Evolutionary conservation across 2,888 invertebrate genomes (phyloP).

Genomic region (Lasioglossum villosulum): DNA sequence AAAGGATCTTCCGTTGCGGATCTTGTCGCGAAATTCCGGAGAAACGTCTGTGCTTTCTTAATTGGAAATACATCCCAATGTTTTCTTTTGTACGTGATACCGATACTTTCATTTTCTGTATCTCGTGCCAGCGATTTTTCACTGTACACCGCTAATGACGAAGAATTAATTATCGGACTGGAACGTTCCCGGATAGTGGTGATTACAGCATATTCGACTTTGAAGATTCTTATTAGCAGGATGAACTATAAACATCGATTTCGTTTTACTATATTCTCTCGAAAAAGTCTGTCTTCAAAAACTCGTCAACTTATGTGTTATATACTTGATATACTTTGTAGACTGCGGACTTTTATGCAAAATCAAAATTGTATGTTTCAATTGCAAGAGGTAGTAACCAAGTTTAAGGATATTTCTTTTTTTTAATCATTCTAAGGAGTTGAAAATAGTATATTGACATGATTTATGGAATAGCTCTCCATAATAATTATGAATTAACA

Average conservation of each 20-base stretch:
- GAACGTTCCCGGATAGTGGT: background rate
- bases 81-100: background rate
- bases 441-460: too few relatives aligned
- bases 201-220: background rate
- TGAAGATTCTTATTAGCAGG: background rate
- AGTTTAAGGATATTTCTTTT: too few relatives aligned
- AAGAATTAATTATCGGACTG: background rate
- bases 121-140: background rate
- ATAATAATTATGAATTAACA: too few relatives aligned
- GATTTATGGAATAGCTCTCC: too few relatives aligned
- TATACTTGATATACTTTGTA: too few relatives aligned
- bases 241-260: background rate
- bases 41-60: constrained; percentile 31
- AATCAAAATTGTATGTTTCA: too few relatives aligned
- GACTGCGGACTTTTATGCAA: too few relatives aligned
- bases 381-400: too few relatives aligned
- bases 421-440: too few relatives aligned
- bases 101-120: background rate
- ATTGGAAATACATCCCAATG: background rate
- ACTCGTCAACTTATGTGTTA: too few relatives aligned
- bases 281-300: background rate
- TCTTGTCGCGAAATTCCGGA: constrained; percentile 27
- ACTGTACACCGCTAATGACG: background rate
- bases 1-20: constrained; percentile 1
- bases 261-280: background rate